phyloP scores from a whole-genome alignment of 2,113 vertebrate genomes.

The Lycocorax pyrrhopterus region DNA sequence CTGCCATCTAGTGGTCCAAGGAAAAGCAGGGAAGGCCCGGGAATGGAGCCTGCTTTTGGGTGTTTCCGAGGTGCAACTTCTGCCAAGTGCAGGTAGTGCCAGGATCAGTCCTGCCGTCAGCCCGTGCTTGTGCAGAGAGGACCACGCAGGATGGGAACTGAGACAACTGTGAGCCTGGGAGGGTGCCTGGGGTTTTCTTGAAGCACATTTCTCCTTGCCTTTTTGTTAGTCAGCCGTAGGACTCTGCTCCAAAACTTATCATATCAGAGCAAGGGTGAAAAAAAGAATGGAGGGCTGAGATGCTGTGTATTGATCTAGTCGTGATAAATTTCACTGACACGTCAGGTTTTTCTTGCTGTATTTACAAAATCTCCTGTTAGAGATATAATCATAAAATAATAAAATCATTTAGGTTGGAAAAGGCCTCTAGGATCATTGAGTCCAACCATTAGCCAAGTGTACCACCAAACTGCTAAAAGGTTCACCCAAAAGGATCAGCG shows the following conservation, averaged over 20 bases:
- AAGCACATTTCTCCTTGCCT: not conserved
- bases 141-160: not conserved
- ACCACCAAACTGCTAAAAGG: not conserved
- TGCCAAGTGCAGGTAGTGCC: not conserved
- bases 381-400: not conserved
- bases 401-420: not conserved
- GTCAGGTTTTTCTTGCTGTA: not conserved
- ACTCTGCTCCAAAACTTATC: not conserved
- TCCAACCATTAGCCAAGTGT: not conserved
- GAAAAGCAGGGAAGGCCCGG: not conserved
- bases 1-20: constrained; percentile 45
- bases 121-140: not conserved
- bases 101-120: not conserved
- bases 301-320: not conserved
- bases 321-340: not conserved
- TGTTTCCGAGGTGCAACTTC: not conserved
- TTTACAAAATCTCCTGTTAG: not conserved
- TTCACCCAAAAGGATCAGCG: not conserved
- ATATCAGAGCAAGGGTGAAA: not conserved
- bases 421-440: not conserved
- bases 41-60: not conserved
- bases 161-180: not conserved
- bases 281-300: not conserved
- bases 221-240: not conserved
- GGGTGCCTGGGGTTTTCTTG: not conserved